phyloP scores from a whole-genome alignment of 2,888 invertebrate genomes.

The Drosophila flavopinicola region DNA sequence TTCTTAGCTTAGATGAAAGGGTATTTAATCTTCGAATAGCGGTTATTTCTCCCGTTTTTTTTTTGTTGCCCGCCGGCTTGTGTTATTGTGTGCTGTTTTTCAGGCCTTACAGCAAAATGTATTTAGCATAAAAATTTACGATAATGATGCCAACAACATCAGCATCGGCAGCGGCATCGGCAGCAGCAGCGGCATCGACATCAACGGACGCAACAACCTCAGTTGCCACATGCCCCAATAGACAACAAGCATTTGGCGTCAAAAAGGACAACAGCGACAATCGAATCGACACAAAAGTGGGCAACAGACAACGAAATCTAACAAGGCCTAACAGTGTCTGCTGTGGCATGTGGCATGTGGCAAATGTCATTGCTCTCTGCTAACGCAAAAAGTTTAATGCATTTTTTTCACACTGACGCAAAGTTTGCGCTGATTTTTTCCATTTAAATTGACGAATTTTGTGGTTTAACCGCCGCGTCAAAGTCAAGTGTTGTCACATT shows the following conservation, averaged over 20 bases:
- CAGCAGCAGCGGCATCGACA: conserved; percentile 41
- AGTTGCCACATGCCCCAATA: conserved; percentile 53
- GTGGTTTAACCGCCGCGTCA: conserved; percentile 65
- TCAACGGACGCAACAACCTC: conserved; percentile 38
- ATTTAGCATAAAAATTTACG: conserved; percentile 83
- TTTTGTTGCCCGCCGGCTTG: conserved; percentile 2
- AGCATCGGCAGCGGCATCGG: conserved; percentile 32
- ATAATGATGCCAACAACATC: conserved; percentile 72
- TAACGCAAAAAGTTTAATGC: conserved; percentile 78
- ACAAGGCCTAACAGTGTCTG: conserved; percentile 13
- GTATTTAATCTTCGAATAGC: background rate
- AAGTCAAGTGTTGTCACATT: conserved; percentile 70
- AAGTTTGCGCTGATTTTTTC: conserved; percentile 32
- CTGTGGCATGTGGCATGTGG: conserved; percentile 1
- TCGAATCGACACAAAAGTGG: conserved; percentile 26
- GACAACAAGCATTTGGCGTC: conserved; percentile 51
- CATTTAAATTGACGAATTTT: conserved; percentile 74
- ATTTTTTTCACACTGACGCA: conserved; percentile 68
- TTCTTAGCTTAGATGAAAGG: background rate
- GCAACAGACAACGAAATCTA: conserved; percentile 16
- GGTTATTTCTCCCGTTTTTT: background rate
- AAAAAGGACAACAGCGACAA: conserved; percentile 29
- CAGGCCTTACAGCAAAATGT: conserved; percentile 73
- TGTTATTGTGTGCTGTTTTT: conserved; percentile 37
- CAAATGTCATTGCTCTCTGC: conserved; percentile 66